A percentile compares a stretch with the other conserved stretches of the same genome.
These are phyloP conservation scores for Dendroctonus valens DNA, from an alignment of 1,140 invertebrate species.

Conservation along the genomic window DNA sequence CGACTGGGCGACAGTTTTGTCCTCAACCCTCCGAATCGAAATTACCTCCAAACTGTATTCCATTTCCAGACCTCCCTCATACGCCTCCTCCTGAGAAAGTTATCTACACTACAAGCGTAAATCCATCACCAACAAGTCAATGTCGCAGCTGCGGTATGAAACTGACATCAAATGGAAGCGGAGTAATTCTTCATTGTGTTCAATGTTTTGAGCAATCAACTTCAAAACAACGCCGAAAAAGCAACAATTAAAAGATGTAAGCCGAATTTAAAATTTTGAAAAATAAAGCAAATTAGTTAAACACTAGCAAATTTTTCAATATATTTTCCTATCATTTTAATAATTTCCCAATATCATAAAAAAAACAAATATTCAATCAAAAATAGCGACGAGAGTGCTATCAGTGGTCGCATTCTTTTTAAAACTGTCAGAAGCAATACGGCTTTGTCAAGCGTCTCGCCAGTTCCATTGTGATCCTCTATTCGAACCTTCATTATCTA, in stretches of 20 bases:
- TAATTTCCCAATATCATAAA: neutral
- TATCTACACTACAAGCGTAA: conserved; percentile 11
- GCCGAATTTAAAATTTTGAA: too few species aligned
- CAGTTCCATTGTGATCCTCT: conserved; percentile 43
- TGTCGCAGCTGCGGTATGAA: conserved; percentile 17
- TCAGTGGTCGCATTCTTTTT: conserved; percentile 41
- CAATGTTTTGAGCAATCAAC: conserved; percentile 15
- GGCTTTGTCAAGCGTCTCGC: conserved; percentile 45
- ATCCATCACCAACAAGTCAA: conserved; percentile 1
- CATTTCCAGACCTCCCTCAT: conserved; percentile 12
- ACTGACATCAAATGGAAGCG: conserved; percentile 16
- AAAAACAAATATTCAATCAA: conserved; percentile 14
- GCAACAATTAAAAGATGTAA: too few species aligned
- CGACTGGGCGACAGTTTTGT: conserved; percentile 22
- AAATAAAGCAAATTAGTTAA: too few species aligned
- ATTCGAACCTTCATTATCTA: conserved; percentile 45
- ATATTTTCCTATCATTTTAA: neutral
- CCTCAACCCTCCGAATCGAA: neutral
- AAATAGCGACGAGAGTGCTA: conserved; percentile 30
- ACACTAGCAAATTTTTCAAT: neutral
- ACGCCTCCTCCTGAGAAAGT: conserved; percentile 7
- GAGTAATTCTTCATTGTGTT: conserved; percentile 11
- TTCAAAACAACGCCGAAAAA: neutral
- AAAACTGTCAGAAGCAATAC: conserved; percentile 47
- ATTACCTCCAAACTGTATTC: conserved; percentile 9